These are phyloP conservation scores for Desmophyllum pertusum DNA, from an alignment of 92 coral and sea anemone genomes.

Conservation along the genomic window DNA sequence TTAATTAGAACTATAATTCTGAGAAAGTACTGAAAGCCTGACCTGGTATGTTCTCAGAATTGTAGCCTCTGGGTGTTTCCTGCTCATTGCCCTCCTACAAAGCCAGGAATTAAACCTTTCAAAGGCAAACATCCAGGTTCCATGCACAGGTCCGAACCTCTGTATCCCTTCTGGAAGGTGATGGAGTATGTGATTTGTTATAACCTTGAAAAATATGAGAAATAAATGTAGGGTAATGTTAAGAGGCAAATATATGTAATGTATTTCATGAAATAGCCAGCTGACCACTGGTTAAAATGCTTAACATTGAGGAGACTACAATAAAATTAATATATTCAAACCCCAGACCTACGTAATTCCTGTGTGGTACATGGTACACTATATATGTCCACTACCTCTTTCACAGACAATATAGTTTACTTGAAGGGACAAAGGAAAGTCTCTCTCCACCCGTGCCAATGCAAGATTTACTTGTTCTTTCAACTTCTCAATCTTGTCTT, in stretches of 20 bases:
- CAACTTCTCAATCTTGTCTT: neutral
- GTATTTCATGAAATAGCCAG: too few species aligned
- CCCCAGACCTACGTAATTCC: too few species aligned
- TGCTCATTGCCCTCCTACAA: conserved; percentile 30
- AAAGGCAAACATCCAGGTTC: conserved; percentile 57
- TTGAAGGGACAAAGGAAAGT: conserved; percentile 42
- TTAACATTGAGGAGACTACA: too few species aligned
- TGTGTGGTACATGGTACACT: too few species aligned
- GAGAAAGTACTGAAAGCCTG: too few species aligned
- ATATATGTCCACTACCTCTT: too few species aligned
- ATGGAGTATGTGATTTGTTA: conserved; percentile 57
- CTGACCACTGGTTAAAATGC: too few species aligned
- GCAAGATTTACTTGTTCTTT: conserved; percentile 37
- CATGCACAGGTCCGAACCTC: conserved; percentile 56
- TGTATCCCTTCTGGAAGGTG: conserved; percentile 46
- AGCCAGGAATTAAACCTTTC: conserved; percentile 61
- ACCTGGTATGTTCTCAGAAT: conserved; percentile 12
- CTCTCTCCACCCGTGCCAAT: conserved; percentile 35
- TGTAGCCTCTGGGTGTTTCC: conserved; percentile 2
- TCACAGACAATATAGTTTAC: neutral
- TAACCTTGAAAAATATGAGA: conserved; percentile 26
- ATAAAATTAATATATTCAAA: too few species aligned
- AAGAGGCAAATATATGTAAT: too few species aligned
- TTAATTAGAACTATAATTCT: too few species aligned
- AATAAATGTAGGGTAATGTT: neutral